phyloP scores from a whole-genome alignment of 1,140 invertebrate species.

The Mactra quadrangularis region DNA sequence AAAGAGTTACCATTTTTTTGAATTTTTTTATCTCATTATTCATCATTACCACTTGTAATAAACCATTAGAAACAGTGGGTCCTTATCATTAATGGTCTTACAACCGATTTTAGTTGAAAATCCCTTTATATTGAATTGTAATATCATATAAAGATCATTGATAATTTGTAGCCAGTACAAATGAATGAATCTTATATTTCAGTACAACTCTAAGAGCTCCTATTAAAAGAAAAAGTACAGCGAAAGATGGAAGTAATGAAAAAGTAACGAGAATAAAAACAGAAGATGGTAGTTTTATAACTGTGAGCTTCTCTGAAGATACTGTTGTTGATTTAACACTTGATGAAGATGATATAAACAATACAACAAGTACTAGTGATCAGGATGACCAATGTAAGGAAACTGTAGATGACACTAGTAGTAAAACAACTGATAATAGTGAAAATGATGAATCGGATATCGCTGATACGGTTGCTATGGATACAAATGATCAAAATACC shows the following conservation, averaged over 20 bases:
- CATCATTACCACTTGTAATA: too few relatives aligned
- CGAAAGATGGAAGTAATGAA: slow-evolving; percentile 28
- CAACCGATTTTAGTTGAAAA: too few relatives aligned
- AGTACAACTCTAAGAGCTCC: slow-evolving; percentile 4
- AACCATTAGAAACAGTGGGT: too few relatives aligned
- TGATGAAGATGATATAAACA: slow-evolving; percentile 14
- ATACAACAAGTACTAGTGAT: too few relatives aligned
- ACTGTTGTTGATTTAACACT: slow-evolving; percentile 35
- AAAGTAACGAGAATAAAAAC: slow-evolving; percentile 43
- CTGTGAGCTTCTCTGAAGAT: neutral
- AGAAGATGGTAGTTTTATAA: slow-evolving; percentile 36
- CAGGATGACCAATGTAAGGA: neutral
- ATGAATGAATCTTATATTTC: too few relatives aligned
- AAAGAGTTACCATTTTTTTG: too few relatives aligned
- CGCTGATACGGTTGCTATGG: neutral
- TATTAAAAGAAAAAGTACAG: slow-evolving; percentile 20
- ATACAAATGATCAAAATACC: neutral
- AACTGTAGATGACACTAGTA: neutral
- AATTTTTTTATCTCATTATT: too few relatives aligned
- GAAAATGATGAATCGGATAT: neutral
- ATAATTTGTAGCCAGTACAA: too few relatives aligned
- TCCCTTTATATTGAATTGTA: too few relatives aligned
- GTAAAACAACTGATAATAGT: neutral
- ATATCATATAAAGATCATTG: too few relatives aligned
- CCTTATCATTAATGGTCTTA: too few relatives aligned